Conservation (phyloP, 2,797 vertebrate species). For the Sebastes cheni region DNA sequence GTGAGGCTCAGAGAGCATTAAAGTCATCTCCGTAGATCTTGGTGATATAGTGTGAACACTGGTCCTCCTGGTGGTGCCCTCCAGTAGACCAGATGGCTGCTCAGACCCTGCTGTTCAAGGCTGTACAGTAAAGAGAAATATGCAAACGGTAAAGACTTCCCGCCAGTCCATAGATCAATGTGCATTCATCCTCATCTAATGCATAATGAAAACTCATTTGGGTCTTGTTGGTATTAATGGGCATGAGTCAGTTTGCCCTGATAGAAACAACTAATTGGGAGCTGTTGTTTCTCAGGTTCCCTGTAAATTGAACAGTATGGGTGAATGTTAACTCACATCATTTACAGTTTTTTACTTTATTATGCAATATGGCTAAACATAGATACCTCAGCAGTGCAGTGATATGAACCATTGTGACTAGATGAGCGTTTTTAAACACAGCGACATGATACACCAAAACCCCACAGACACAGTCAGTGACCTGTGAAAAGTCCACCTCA, state of each 20-base stretch:
- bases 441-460: slow-evolving; percentile 25
- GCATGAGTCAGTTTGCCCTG: background rate
- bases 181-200: slow-evolving; percentile 18
- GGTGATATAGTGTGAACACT: background rate
- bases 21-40: background rate
- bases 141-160: slow-evolving; percentile 3
- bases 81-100: slow-evolving; percentile 46
- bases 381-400: background rate
- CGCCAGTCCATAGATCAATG: slow-evolving; percentile 19
- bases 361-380: background rate
- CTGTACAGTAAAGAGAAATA: slow-evolving; percentile 15
- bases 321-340: background rate
- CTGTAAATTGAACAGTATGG: background rate
- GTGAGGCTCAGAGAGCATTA: background rate
- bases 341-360: background rate
- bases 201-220: slow-evolving; percentile 38
- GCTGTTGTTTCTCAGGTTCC: background rate
- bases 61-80: slow-evolving; percentile 2
- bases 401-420: background rate
- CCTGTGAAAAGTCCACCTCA: slow-evolving; percentile 43
- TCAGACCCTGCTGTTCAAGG: slow-evolving; percentile 39
- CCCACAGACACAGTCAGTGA: slow-evolving; percentile 17
- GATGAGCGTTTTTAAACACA: background rate
- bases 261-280: background rate
- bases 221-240: slow-evolving; percentile 1